A percentile compares a stretch with the other conserved stretches of the same genome.
phyloP scores from a whole-genome alignment of 1,140 invertebrate species.

The Diachasma alloeum region DNA sequence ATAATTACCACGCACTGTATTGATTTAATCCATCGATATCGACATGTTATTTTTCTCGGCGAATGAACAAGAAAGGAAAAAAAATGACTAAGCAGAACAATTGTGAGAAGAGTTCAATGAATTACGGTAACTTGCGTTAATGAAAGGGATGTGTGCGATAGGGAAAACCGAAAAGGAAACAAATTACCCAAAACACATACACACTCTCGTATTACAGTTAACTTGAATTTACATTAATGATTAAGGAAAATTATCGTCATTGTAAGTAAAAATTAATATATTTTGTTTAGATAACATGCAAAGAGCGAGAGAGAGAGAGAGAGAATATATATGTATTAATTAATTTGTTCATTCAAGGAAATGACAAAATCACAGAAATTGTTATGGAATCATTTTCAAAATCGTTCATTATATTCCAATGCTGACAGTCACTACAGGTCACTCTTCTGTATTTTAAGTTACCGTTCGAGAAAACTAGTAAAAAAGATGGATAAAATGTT shows the following conservation, averaged over 20 bases:
- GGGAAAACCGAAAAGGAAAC: background rate
- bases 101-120: background rate
- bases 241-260: slow-evolving; percentile 31
- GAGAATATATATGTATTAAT: background rate
- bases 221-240: slow-evolving; percentile 48
- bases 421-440: background rate
- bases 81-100: slow-evolving; percentile 6
- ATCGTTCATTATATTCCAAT: background rate
- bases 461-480: slow-evolving; percentile 30
- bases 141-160: background rate
- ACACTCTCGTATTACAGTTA: slow-evolving; percentile 52
- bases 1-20: slow-evolving; percentile 19
- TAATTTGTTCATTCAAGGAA: slow-evolving; percentile 1
- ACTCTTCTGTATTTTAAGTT: background rate
- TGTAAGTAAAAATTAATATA: slow-evolving; percentile 61
- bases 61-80: background rate
- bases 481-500: slow-evolving; percentile 48
- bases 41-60: background rate
- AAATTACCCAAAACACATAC: slow-evolving; percentile 31
- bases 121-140: background rate
- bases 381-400: no score
- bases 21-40: slow-evolving; percentile 16
- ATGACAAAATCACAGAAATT: no score
- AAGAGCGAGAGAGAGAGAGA: background rate
- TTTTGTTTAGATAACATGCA: slow-evolving; percentile 41